These are phyloP conservation scores for Prunella fulvescens DNA, from an alignment of 2,113 vertebrate genomes.

Conservation along the genomic window DNA sequence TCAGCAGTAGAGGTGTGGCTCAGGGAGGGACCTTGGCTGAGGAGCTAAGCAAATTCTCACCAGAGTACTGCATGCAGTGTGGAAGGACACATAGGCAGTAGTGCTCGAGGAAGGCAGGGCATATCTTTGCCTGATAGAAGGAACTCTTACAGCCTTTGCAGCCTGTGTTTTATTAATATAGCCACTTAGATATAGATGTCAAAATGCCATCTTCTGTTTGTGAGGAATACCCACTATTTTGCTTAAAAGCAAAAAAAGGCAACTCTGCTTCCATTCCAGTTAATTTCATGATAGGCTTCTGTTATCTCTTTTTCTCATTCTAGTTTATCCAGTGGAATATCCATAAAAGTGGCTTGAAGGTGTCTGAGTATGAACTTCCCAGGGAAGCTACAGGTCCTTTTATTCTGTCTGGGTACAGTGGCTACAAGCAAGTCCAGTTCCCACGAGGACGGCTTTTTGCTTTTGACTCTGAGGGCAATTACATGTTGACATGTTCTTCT, in stretches of 20 bases:
- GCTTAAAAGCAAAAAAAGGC: neutral
- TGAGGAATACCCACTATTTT: neutral
- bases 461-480: constrained; percentile 94
- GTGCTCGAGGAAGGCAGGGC: neutral
- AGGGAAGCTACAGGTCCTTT: constrained; percentile 92
- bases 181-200: neutral
- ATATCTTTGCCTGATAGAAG: neutral
- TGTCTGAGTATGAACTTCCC: constrained; percentile 84
- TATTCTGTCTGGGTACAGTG: constrained; percentile 92
- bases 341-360: constrained; percentile 91
- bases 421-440: constrained; percentile 95
- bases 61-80: neutral
- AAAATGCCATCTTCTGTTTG: neutral
- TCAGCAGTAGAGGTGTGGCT: neutral
- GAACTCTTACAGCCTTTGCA: neutral
- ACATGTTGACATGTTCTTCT: constrained; percentile 90
- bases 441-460: constrained; percentile 92
- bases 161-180: neutral
- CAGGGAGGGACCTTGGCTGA: neutral
- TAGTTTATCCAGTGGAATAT: constrained; percentile 99
- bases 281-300: neutral
- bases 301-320: neutral
- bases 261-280: neutral
- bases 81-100: neutral
- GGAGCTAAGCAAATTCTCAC: neutral